Evolutionary conservation across 2,113 vertebrate species (phyloP).

Genomic region (Campylorhamphus procurvoides): DNA sequence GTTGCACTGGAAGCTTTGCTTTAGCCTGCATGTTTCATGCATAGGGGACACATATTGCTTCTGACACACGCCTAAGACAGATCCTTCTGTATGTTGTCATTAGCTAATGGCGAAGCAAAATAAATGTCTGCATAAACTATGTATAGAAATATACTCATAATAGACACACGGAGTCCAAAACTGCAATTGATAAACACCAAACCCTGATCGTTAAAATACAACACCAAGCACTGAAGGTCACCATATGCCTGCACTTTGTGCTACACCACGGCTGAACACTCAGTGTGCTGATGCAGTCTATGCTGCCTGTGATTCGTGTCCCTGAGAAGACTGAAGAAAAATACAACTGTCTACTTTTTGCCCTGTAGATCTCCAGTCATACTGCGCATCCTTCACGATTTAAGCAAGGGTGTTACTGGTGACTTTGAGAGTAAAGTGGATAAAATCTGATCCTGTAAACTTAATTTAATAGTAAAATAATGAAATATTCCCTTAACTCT

Average conservation of each 20-base stretch:
- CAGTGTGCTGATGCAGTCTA: background rate
- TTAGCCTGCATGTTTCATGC: background rate
- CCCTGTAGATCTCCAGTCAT: background rate
- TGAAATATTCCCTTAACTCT: background rate
- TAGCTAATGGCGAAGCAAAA: slow-evolving; percentile 29
- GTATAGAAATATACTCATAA: background rate
- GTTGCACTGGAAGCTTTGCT: background rate
- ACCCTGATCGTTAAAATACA: background rate
- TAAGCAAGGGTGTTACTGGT: background rate
- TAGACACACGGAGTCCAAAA: background rate
- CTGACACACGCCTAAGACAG: slow-evolving; percentile 10
- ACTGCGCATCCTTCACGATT: background rate
- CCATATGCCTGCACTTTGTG: background rate
- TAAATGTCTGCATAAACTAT: slow-evolving; percentile 5
- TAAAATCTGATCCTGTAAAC: background rate
- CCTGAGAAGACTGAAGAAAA: background rate
- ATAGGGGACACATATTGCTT: slow-evolving; percentile 31
- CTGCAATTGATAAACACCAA: background rate
- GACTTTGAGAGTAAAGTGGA: background rate
- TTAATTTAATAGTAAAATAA: background rate
- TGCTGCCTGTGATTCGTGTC: background rate
- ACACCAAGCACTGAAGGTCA: background rate
- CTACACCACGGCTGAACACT: background rate
- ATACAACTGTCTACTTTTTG: background rate
- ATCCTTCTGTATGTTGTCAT: slow-evolving; percentile 52